Base-by-base conservation (phyloP, 2,888 invertebrate genomes). In the Dolomedes plantarius region DNA sequence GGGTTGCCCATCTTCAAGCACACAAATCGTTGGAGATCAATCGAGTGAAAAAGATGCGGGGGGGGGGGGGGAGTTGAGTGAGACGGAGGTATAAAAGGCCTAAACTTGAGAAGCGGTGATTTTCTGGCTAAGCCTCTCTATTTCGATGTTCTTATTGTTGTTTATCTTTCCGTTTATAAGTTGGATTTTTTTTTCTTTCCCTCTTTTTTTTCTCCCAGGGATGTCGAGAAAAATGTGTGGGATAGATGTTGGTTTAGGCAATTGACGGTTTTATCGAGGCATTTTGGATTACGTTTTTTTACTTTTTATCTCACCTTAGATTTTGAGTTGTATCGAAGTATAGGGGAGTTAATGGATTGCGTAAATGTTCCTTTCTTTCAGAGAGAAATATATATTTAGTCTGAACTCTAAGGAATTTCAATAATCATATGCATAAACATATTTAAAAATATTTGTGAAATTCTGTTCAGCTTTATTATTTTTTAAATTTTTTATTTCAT, bases 91-190 rank as follows among this genome's bases (percentile, higher is more conserved):
- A 69, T 67, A 69, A 77, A 69, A 77, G 50, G 77, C 36, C 74
- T 68, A 81, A 81, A 81, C 46, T 46, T 56, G 81, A 74, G 81
- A 81, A 74, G 81, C 67, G 62, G 74, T 56, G 81, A 81, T 74
- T 81, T 81, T 62, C 50, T 46, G 36, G 65, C 50, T 56, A 68
- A 81, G 68, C 80, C 31, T 13, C 64, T 31, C 56, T 56, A 68
- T 74, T 81, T 81, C 50, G 73, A 68, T 81, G 74, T 28, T 74
- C 32, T 68, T 67, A 50, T 39, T 71, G 32, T 36, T 67, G 67
- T 67, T 67, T 36, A 67, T 67, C 36, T 67, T 67, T 19, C 32
- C 32, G 67, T 67, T 67, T 32, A 67, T 67, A 56, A 56, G 46
- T 46, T 9, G 9, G 16, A 16, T 46, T 2, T 46, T 46, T 46